Base-by-base conservation (phyloP, 2,888 invertebrate genomes). In the Epistrophella euchroma region DNA sequence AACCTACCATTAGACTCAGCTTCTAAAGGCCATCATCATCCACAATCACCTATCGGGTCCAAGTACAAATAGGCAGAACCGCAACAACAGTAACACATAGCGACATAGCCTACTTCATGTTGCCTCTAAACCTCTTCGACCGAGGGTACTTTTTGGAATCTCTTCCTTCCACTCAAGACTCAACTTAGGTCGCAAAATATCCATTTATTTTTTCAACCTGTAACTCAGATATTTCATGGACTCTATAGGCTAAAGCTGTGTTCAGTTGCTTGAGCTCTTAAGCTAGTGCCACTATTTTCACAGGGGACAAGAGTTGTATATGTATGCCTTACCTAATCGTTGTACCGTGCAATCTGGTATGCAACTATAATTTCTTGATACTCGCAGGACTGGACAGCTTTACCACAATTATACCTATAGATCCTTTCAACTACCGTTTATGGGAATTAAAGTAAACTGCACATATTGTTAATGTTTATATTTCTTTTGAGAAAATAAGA, bases 21-120 rank as follows among this genome's bases (percentile, higher is more conserved):
- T 66, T 71, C 79, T 75, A 75, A 80, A 84, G 75, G 71, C 84
- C 84, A 84, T 79, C 79, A 84, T 75, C 84, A 79, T 79, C 79
- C 74, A 79, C 80, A 79, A 84, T 83, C 83, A 56, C 68, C 83
- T 77, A 73, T 84, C 79, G 58, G 75, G 74, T 45, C 43, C 56
- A 75, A 79, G 74, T 79, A 80, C 79, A 84, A 84, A 78, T 79
- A 79, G 79, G 70, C 58, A 79, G 74, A 58, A 50, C 70, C 58
- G 45, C 66, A 68, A 68, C 76, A 66, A 70, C 84, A 84, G 79
- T 75, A 75, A 75, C 75, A 64, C 64, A 60, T 60, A 60, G 37
- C 37, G 64, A 64, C 64, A 40, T 60, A 60, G 60, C 37, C 60
- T 15, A 60, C 40, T 60, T 60, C 3, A 58, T 28, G 55, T 43